Evolutionary conservation across 2,113 vertebrate genomes (phyloP).

Genomic region (Scalopus aquaticus): DNA sequence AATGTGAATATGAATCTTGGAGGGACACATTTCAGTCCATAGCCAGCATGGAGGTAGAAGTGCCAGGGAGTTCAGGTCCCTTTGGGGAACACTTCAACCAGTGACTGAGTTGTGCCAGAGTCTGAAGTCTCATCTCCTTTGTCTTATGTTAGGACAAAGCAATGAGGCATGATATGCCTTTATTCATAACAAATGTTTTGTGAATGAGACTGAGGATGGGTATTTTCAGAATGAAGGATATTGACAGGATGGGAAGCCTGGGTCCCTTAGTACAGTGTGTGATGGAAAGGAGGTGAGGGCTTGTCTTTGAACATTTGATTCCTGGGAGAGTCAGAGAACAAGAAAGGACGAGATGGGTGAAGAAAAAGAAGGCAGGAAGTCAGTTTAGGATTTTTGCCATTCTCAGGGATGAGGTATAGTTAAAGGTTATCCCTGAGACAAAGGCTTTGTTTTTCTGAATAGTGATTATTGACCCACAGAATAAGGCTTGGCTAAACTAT

Average conservation of each 20-base stretch:
- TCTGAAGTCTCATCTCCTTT: not conserved
- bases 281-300: too few species aligned
- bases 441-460: not conserved
- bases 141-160: not conserved
- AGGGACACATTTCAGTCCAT: not conserved
- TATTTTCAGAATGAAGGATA: not conserved
- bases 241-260: accelerated
- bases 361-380: not conserved
- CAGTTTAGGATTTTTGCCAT: not conserved
- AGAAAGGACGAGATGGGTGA: not conserved
- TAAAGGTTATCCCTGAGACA: not conserved
- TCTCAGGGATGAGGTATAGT: not conserved
- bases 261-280: not conserved
- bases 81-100: not conserved
- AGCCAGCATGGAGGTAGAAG: not conserved
- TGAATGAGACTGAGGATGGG: not conserved
- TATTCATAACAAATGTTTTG: not conserved
- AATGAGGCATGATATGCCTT: not conserved
- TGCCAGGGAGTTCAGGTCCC: not conserved
- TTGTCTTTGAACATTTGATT: not conserved
- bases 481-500: not conserved
- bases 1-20: not conserved
- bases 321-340: not conserved
- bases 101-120: not conserved
- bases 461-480: not conserved